A percentile compares a stretch with the other conserved stretches of the same genome.
These are phyloP conservation scores for Callocephalon fimbriatum DNA, from an alignment of 2,113 vertebrate species.

Conservation along the genomic window DNA sequence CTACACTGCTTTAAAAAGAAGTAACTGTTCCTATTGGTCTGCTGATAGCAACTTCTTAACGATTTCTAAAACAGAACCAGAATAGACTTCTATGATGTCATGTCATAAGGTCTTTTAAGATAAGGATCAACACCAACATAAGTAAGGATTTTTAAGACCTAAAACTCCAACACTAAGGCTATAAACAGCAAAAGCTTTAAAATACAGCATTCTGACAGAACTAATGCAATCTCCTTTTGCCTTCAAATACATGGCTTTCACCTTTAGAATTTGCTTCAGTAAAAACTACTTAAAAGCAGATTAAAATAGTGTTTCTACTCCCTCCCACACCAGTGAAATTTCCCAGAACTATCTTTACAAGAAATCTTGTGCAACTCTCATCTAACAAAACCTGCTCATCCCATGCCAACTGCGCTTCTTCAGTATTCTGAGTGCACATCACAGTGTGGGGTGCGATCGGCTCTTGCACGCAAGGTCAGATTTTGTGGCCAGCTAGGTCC, in stretches of 20 bases:
- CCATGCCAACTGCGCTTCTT: neutral
- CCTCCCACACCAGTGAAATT: neutral
- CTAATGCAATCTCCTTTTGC: neutral
- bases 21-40: neutral
- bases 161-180: neutral
- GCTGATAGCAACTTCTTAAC: neutral
- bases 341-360: neutral
- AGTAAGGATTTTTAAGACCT: neutral
- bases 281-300: neutral
- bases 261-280: neutral
- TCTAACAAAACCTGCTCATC: neutral
- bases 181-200: neutral
- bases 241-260: neutral
- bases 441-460: neutral
- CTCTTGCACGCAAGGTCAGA: neutral
- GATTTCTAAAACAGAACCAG: neutral
- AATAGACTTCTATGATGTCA: neutral
- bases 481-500: neutral
- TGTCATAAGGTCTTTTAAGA: neutral
- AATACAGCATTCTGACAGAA: neutral
- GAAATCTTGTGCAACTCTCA: neutral
- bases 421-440: fast-evolving
- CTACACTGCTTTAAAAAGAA: neutral
- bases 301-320: neutral
- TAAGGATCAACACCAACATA: neutral